Evolutionary conservation across 1,140 invertebrate species (phyloP).

Genomic region (Ditylenchus dipsaci): DNA sequence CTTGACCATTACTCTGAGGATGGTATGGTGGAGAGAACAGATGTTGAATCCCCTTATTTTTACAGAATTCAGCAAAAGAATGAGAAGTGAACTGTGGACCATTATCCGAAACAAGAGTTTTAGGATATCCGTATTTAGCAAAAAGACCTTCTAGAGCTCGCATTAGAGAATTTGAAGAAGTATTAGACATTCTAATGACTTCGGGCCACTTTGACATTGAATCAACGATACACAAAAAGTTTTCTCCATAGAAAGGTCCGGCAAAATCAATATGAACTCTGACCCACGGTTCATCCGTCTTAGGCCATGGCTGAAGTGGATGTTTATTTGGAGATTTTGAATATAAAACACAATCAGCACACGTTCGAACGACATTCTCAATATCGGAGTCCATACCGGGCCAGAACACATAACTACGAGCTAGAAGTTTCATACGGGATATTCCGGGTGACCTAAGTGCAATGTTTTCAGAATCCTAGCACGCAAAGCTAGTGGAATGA

Average conservation of each 20-base stretch:
- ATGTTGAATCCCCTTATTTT: too few relatives aligned
- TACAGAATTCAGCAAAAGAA: too few relatives aligned
- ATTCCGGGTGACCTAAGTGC: conserved; percentile 63
- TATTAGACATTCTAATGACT: too few relatives aligned
- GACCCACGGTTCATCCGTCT: conserved; percentile 4
- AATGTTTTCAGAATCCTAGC: conserved; percentile 58
- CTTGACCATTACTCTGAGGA: too few relatives aligned
- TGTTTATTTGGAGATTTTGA: conserved; percentile 14
- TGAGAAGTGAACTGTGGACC: too few relatives aligned
- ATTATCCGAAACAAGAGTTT: too few relatives aligned
- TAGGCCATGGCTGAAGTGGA: conserved; percentile 10
- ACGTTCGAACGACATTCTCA: conserved; percentile 10
- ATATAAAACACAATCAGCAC: neutral
- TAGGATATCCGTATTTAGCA: too few relatives aligned
- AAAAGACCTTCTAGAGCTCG: too few relatives aligned
- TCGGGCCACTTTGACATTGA: too few relatives aligned
- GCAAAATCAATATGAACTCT: conserved; percentile 17
- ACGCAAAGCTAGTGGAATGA: conserved; percentile 60
- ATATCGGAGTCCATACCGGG: conserved; percentile 18
- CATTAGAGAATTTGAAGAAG: too few relatives aligned
- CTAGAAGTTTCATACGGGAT: conserved; percentile 63
- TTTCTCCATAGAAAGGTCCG: conserved; percentile 1
- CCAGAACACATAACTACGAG: conserved; percentile 50
- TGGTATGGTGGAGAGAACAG: too few relatives aligned
- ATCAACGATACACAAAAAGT: neutral